Evolutionary conservation across 2,888 invertebrate genomes (phyloP).

Genomic region (Drosophila leonis): DNA sequence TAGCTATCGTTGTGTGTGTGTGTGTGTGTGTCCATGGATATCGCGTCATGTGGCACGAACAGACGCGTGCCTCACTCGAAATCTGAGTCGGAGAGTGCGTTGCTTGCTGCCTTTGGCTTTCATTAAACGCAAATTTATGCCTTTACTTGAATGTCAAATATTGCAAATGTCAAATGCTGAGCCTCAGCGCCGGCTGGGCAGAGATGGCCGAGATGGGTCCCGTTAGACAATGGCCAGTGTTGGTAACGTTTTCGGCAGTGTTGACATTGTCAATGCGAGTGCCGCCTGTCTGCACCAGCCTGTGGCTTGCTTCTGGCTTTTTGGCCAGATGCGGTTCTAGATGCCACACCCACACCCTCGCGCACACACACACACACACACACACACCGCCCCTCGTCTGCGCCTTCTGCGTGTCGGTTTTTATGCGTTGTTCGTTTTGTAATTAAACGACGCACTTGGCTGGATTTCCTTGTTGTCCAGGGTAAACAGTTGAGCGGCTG

Average conservation of each 20-base stretch:
- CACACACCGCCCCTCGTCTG: constrained; percentile 9
- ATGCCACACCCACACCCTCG: constrained; percentile 15
- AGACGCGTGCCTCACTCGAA: constrained; percentile 35
- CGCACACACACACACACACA: neutral
- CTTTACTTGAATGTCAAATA: constrained; percentile 81
- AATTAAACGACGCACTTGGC: constrained; percentile 80
- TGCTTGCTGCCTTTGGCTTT: constrained; percentile 61
- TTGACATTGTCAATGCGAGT: constrained; percentile 30
- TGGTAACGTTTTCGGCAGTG: constrained; percentile 23
- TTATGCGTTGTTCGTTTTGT: constrained; percentile 82
- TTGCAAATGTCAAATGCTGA: constrained; percentile 75
- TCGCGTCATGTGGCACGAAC: constrained; percentile 54
- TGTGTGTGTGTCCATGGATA: constrained; percentile 23
- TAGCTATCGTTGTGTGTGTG: neutral
- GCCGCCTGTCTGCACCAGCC: constrained; percentile 46
- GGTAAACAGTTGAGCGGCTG: constrained; percentile 45
- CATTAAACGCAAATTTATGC: constrained; percentile 81
- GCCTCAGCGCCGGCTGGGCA: constrained; percentile 7
- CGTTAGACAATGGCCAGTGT: constrained; percentile 49
- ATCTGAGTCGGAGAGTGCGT: constrained; percentile 28
- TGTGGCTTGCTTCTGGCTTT: constrained; percentile 24
- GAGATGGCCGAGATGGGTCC: constrained; percentile 29
- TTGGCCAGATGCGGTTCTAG: constrained; percentile 34
- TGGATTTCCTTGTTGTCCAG: constrained; percentile 56
- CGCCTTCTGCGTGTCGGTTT: constrained; percentile 55